Percentiles rank a stretch among this genome's conserved stretches.
phyloP scores from a whole-genome alignment of 1,140 invertebrate species.

The Saccostrea cuccullata region DNA sequence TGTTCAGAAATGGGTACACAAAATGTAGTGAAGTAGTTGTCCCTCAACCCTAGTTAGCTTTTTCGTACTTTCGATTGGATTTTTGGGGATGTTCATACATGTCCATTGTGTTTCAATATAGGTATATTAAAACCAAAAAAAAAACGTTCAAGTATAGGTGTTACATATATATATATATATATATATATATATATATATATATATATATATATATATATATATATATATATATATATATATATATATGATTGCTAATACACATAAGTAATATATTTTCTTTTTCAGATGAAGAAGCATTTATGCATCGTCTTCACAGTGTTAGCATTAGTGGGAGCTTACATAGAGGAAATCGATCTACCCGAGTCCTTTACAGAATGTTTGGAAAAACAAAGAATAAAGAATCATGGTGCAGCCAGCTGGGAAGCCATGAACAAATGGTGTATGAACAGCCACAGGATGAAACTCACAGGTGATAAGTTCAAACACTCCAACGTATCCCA shows the following conservation, averaged over 20 bases:
- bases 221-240: too few species aligned
- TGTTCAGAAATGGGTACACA: neutral
- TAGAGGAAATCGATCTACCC: slow-evolving; percentile 44
- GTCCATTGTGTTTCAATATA: neutral
- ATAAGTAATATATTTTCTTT: neutral
- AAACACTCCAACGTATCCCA: slow-evolving; percentile 48
- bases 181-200: too few species aligned
- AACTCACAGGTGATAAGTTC: slow-evolving; percentile 18
- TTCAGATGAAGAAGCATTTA: slow-evolving; percentile 43
- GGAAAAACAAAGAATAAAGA: slow-evolving; percentile 33
- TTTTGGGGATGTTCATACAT: neutral
- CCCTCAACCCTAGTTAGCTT: neutral
- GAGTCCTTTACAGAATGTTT: slow-evolving; percentile 48
- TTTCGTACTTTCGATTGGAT: neutral
- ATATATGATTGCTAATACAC: neutral
- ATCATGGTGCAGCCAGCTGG: neutral
- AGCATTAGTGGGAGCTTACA: slow-evolving; percentile 21
- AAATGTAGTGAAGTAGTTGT: neutral
- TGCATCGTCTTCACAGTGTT: slow-evolving; percentile 31
- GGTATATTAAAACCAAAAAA: neutral
- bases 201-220: too few species aligned
- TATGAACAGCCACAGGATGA: slow-evolving; percentile 45
- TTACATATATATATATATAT: neutral
- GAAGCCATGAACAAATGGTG: slow-evolving; percentile 44
- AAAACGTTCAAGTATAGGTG: neutral